Conservation (phyloP, 2,797 vertebrate species). For the Melanotaenia parkinsoni region DNA sequence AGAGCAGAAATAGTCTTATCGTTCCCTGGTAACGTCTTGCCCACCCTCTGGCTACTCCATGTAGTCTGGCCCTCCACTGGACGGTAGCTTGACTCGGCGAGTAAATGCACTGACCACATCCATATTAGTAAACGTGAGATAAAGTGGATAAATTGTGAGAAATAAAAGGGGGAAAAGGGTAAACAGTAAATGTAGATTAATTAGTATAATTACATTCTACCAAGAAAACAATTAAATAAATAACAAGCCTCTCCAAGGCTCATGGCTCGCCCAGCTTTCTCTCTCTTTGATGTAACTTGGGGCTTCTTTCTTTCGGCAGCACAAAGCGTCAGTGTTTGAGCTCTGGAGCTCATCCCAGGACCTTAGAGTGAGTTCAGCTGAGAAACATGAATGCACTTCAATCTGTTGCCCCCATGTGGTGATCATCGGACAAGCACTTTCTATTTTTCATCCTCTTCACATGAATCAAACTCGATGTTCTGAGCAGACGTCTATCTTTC, state of each 20-base stretch:
- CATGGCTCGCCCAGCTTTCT: slow-evolving; percentile 30
- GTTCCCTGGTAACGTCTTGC: no score
- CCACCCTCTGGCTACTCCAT: no score
- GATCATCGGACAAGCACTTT: slow-evolving; percentile 35
- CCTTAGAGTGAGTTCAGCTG: slow-evolving; percentile 24
- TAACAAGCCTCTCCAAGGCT: not conserved
- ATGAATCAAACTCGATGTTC: slow-evolving; percentile 39
- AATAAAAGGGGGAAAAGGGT: not conserved
- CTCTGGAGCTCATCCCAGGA: slow-evolving; percentile 52
- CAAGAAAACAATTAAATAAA: slow-evolving; percentile 13
- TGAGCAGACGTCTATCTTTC: slow-evolving; percentile 34
- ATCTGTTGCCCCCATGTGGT: slow-evolving; percentile 79
- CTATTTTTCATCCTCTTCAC: slow-evolving; percentile 19
- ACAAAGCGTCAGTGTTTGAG: slow-evolving; percentile 64
- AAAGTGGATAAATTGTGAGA: not conserved
- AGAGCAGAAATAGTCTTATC: not conserved
- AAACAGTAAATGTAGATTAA: not conserved
- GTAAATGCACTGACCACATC: no score
- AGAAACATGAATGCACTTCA: slow-evolving; percentile 53
- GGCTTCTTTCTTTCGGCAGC: slow-evolving; percentile 30
- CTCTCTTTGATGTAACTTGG: slow-evolving; percentile 44
- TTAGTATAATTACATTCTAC: no score
- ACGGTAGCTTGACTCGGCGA: no score
- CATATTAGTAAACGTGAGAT: not conserved
- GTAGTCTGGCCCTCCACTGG: no score